phyloP scores from a whole-genome alignment of 1,140 invertebrate genomes.

The Gryon sp. region DNA sequence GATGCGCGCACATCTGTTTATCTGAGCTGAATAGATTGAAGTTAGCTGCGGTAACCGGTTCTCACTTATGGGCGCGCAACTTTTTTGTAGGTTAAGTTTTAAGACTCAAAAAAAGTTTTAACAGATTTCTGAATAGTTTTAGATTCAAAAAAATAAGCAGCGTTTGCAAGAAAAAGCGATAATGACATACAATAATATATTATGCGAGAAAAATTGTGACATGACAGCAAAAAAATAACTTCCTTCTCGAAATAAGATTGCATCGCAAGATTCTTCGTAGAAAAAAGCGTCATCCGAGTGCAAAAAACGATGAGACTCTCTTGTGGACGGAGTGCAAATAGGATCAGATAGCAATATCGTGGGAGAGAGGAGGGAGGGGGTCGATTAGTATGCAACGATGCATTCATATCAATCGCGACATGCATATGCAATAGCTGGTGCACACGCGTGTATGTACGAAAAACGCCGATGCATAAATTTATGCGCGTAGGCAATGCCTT shows the following conservation, averaged over 20 bases:
- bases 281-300: slow-evolving; percentile 39
- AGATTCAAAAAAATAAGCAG: too few relatives aligned
- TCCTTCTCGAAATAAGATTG: slow-evolving; percentile 38
- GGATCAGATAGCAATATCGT: slow-evolving; percentile 73
- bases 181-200: too few relatives aligned
- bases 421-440: slow-evolving; percentile 74
- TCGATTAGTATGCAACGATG: slow-evolving; percentile 77
- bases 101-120: too few relatives aligned
- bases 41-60: too few relatives aligned
- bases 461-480: slow-evolving; percentile 75
- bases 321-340: slow-evolving; percentile 71
- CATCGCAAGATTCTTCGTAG: slow-evolving; percentile 64
- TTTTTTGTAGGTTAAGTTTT: too few relatives aligned
- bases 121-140: too few relatives aligned
- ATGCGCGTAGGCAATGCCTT: slow-evolving; percentile 64
- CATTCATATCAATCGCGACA: slow-evolving; percentile 78
- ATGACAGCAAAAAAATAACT: slow-evolving; percentile 25
- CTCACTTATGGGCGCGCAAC: too few relatives aligned
- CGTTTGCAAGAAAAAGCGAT: too few relatives aligned
- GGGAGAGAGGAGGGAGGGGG: slow-evolving; percentile 25
- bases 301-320: slow-evolving; percentile 64
- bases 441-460: slow-evolving; percentile 60
- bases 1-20: too few relatives aligned
- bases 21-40: too few relatives aligned
- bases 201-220: too few relatives aligned